These are phyloP conservation scores for Cyclopterus lumpus DNA, from an alignment of 2,797 vertebrate genomes.

Conservation along the genomic window DNA sequence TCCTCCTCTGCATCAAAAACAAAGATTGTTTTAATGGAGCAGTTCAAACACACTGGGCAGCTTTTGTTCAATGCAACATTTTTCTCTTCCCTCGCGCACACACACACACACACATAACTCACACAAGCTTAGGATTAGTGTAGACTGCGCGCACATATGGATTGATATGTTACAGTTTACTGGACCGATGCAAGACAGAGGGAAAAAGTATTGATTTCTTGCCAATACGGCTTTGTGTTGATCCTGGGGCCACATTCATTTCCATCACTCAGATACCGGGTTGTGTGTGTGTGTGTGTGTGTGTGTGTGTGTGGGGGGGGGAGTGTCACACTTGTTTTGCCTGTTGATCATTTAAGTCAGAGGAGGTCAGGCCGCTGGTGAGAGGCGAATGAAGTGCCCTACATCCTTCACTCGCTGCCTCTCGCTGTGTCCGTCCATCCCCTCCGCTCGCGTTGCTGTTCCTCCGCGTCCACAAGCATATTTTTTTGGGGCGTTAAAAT, in stretches of 20 bases:
- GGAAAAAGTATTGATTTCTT: slow-evolving; percentile 78
- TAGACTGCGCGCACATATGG: slow-evolving; percentile 61
- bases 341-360: slow-evolving; percentile 72
- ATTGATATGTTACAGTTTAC: slow-evolving; percentile 82
- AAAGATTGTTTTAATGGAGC: slow-evolving; percentile 83
- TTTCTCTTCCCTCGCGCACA: slow-evolving; percentile 52
- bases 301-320: not conserved
- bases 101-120: slow-evolving; percentile 31
- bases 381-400: slow-evolving; percentile 68
- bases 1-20: slow-evolving; percentile 76
- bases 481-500: slow-evolving; percentile 21
- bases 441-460: slow-evolving; percentile 10
- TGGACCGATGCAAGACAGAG: slow-evolving; percentile 72
- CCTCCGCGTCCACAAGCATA: slow-evolving; percentile 24
- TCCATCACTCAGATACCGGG: slow-evolving; percentile 65
- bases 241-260: slow-evolving; percentile 78
- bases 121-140: slow-evolving; percentile 66
- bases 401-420: slow-evolving; percentile 20
- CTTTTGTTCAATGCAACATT: slow-evolving; percentile 72
- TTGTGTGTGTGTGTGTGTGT: not conserved
- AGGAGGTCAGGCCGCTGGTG: slow-evolving; percentile 69
- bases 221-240: slow-evolving; percentile 77
- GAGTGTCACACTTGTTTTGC: slow-evolving; percentile 74
- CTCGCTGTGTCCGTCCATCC: slow-evolving; percentile 34
- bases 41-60: slow-evolving; percentile 75